These are phyloP conservation scores for Neopipo cinnamomea DNA, from an alignment of 2,113 vertebrate genomes.

Conservation along the genomic window DNA sequence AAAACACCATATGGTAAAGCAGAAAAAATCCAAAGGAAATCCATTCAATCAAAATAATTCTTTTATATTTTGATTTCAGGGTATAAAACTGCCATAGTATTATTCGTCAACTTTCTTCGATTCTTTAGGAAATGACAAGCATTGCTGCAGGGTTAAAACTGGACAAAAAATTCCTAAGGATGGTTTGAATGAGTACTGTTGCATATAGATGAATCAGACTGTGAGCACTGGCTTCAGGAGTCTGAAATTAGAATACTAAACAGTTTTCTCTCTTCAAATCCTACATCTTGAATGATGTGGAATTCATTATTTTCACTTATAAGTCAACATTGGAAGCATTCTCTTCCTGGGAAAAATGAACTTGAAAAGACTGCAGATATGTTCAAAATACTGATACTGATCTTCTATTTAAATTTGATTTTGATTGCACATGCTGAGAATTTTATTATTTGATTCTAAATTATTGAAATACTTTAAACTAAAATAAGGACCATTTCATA, in stretches of 20 bases:
- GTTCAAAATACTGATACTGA: background rate
- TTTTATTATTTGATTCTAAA: background rate
- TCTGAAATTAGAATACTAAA: background rate
- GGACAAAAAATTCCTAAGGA: background rate
- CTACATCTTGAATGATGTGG: background rate
- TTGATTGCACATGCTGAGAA: background rate
- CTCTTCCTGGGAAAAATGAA: background rate
- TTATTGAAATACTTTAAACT: background rate
- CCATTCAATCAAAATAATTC: background rate
- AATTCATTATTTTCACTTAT: background rate
- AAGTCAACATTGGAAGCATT: background rate
- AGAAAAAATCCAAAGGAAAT: background rate
- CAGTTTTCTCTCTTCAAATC: background rate
- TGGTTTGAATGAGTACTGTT: background rate
- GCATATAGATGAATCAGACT: background rate
- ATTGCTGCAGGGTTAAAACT: background rate
- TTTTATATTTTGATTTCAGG: background rate
- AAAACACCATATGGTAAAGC: background rate
- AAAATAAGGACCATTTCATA: background rate
- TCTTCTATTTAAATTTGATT: background rate
- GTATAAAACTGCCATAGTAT: background rate
- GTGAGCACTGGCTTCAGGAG: background rate
- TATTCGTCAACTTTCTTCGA: background rate
- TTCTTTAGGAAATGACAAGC: background rate
- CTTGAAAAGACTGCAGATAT: background rate